Evolutionary conservation across 2,797 vertebrate genomes (phyloP).

Genomic region (Gadopsis marmoratus): DNA sequence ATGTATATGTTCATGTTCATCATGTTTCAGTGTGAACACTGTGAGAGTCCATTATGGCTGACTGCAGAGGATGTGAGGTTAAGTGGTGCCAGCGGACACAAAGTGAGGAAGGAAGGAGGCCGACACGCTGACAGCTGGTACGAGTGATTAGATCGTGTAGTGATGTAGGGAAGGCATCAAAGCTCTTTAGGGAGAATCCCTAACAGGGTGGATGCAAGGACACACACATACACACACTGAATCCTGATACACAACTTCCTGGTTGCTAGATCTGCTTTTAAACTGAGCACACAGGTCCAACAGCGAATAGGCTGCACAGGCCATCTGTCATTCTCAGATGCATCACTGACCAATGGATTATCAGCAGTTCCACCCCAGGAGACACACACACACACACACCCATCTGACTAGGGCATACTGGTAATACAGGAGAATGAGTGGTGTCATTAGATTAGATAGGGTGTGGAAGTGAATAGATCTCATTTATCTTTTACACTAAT

Average conservation of each 20-base stretch:
- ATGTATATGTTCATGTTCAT: conserved; percentile 32
- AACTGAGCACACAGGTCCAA: conserved; percentile 42
- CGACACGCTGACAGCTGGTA: conserved; percentile 83
- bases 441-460: conserved; percentile 57
- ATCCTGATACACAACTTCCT: conserved; percentile 58
- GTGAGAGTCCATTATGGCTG: conserved; percentile 58
- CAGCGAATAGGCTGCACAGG: conserved; percentile 40
- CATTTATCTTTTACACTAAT: conserved; percentile 52
- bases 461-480: conserved; percentile 61
- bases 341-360: conserved; percentile 68
- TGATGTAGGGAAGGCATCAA: conserved; percentile 72
- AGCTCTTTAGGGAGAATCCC: conserved; percentile 80
- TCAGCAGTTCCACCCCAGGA: conserved; percentile 5
- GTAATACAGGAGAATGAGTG: conserved; percentile 41
- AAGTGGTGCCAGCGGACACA: conserved; percentile 63
- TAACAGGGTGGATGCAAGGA: conserved; percentile 61
- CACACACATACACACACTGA: conserved; percentile 37
- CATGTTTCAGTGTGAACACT: conserved; percentile 45
- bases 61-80: conserved; percentile 72
- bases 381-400: conserved; percentile 24
- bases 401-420: conserved; percentile 13
- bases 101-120: conserved; percentile 56
- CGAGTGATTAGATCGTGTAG: conserved; percentile 75
- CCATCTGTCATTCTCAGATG: conserved; percentile 70
- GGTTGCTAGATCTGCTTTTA: conserved; percentile 53